Percentiles rank a stretch among this genome's conserved stretches.
These are phyloP conservation scores for Cerceris rybyensis DNA, from an alignment of 2,888 invertebrate species.

Conservation along the genomic window DNA sequence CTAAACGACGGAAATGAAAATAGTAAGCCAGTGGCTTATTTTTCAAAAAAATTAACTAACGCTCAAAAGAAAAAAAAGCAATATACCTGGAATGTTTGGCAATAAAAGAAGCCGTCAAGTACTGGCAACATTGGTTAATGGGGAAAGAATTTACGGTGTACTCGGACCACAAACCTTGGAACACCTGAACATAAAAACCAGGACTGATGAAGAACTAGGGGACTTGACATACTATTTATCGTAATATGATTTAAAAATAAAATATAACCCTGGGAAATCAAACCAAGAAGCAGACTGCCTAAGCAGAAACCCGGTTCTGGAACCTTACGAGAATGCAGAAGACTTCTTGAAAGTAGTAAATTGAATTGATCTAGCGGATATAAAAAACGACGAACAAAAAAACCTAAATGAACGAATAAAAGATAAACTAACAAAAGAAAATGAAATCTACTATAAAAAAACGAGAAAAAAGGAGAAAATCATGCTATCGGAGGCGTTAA, in stretches of 20 bases:
- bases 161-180: slow-evolving; percentile 52
- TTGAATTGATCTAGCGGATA: slow-evolving; percentile 47
- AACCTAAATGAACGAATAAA: slow-evolving; percentile 46
- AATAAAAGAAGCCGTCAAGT: slow-evolving; percentile 62
- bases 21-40: slow-evolving; percentile 42
- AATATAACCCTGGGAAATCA: slow-evolving; percentile 58
- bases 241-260: slow-evolving; percentile 64
- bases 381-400: slow-evolving; percentile 49
- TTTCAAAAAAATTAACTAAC: slow-evolving; percentile 9
- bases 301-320: slow-evolving; percentile 61
- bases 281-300: slow-evolving; percentile 61
- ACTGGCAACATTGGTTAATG: slow-evolving; percentile 33
- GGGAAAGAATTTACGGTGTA: slow-evolving; percentile 19
- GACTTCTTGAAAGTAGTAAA: slow-evolving; percentile 55
- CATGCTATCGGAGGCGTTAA: slow-evolving; percentile 50
- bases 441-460: slow-evolving; percentile 45
- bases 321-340: slow-evolving; percentile 50
- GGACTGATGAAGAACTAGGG: slow-evolving; percentile 66
- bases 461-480: slow-evolving; percentile 51
- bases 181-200: slow-evolving; percentile 57
- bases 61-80: slow-evolving; percentile 33
- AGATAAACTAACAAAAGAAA: slow-evolving; percentile 29
- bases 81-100: slow-evolving; percentile 62
- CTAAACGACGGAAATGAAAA: not conserved
- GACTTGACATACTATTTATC: slow-evolving; percentile 62